phyloP scores from a whole-genome alignment of 1,140 invertebrate genomes.

The Hormaphis cornu region DNA sequence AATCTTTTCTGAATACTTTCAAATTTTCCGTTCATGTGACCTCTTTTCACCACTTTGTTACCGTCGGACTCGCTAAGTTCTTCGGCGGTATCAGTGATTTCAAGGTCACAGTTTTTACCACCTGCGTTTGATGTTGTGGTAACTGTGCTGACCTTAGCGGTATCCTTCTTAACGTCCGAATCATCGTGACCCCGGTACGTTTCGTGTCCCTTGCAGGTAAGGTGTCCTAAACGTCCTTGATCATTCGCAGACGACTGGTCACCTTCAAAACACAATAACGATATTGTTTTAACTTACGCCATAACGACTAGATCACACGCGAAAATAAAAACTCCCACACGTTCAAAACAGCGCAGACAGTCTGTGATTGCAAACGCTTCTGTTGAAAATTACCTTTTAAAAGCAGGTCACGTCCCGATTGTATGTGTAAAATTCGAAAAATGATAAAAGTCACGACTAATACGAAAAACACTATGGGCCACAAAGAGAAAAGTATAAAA shows the following conservation, averaged over 20 bases:
- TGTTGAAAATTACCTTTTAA: too few relatives aligned
- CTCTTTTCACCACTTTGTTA: conserved; percentile 23
- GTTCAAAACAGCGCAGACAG: too few relatives aligned
- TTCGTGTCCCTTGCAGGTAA: conserved; percentile 56
- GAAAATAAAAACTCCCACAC: neutral
- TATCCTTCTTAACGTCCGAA: conserved; percentile 17
- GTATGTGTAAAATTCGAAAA: too few relatives aligned
- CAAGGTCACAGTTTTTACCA: neutral
- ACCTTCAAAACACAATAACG: conserved; percentile 44
- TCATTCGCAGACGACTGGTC: conserved; percentile 57
- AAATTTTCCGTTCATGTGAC: conserved; percentile 11
- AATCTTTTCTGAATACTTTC: conserved; percentile 18
- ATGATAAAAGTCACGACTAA: neutral
- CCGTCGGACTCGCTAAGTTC: neutral
- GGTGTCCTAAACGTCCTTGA: conserved; percentile 52
- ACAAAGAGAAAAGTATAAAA: neutral
- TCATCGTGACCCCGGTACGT: conserved; percentile 37
- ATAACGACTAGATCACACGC: too few relatives aligned
- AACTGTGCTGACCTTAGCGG: conserved; percentile 36
- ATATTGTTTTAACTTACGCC: too few relatives aligned
- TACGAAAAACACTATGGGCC: neutral
- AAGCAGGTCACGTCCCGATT: neutral
- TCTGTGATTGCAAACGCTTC: too few relatives aligned
- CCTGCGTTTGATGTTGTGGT: conserved; percentile 27
- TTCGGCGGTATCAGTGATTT: conserved; percentile 13